These are phyloP conservation scores for Nudaria mundana DNA, from an alignment of 2,888 invertebrate species.

Conservation along the genomic window DNA sequence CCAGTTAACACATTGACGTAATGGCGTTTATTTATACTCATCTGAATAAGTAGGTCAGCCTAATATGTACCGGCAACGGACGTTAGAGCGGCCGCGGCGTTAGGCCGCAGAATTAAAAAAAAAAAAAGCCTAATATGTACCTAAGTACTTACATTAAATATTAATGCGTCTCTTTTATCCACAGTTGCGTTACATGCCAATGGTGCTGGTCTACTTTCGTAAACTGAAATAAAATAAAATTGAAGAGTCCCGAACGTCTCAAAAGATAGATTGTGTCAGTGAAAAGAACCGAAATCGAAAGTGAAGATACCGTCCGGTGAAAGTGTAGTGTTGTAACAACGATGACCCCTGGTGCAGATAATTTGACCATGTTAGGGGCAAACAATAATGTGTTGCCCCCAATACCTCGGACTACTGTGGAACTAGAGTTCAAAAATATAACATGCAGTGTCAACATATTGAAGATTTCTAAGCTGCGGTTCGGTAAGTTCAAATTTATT, in stretches of 20 bases:
- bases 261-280: constrained; percentile 16
- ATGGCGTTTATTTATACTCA: no score
- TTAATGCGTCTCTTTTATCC: constrained; percentile 24
- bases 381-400: constrained; percentile 71
- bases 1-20: no score
- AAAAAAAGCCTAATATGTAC: no score
- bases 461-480: constrained; percentile 75
- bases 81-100: no score
- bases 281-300: constrained; percentile 30
- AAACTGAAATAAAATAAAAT: no score
- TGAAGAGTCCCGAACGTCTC: no score
- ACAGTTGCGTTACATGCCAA: constrained; percentile 42
- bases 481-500: constrained; percentile 77
- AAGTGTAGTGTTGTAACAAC: constrained; percentile 25
- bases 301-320: constrained; percentile 28
- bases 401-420: constrained; percentile 82
- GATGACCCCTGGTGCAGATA: constrained; percentile 56
- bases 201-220: constrained; percentile 40
- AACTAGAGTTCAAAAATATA: constrained; percentile 85
- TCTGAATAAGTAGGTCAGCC: no score
- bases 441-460: constrained; percentile 83
- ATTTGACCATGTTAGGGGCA: constrained; percentile 43
- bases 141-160: no score
- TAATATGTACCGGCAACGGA: no score
- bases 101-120: no score